Evolutionary conservation across 2,888 invertebrate genomes (phyloP).

Genomic region (Augiades crinisus): DNA sequence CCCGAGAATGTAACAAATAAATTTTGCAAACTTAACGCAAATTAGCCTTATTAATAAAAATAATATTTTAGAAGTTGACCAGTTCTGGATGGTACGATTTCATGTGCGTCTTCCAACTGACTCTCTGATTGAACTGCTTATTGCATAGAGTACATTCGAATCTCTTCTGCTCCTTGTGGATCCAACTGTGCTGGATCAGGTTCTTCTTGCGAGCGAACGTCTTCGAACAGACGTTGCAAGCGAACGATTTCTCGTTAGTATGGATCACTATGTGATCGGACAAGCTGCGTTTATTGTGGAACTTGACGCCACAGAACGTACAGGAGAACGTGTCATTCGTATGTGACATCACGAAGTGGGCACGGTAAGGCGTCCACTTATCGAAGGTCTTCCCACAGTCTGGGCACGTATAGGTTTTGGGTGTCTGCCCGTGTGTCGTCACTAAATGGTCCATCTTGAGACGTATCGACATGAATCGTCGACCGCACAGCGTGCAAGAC

Average conservation of each 20-base stretch:
- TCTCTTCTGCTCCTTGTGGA: constrained; percentile 57
- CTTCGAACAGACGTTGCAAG: constrained; percentile 70
- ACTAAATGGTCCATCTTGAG: constrained; percentile 48
- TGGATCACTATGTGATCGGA: constrained; percentile 70
- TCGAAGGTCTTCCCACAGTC: constrained; percentile 48
- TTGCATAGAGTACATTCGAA: constrained; percentile 55
- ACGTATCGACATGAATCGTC: constrained; percentile 47
- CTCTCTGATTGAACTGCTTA: constrained; percentile 48
- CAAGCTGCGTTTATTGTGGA: constrained; percentile 62
- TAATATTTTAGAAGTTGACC: constrained; percentile 39
- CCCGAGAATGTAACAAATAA: too few relatives aligned
- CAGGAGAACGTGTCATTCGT: constrained; percentile 50
- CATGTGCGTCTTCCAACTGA: constrained; percentile 57
- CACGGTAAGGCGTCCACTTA: constrained; percentile 41
- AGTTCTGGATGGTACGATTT: constrained; percentile 57
- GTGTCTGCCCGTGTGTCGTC: constrained; percentile 37
- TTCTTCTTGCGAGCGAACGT: constrained; percentile 58
- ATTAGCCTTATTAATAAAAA: too few relatives aligned
- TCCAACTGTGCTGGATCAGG: constrained; percentile 60
- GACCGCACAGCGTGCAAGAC: constrained; percentile 49
- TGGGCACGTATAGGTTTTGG: constrained; percentile 40
- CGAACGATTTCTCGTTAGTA: constrained; percentile 65
- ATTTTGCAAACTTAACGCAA: too few relatives aligned
- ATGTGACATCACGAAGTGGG: constrained; percentile 54
- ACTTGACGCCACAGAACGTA: constrained; percentile 56